phyloP scores from a whole-genome alignment of 53 echinoderm and acorn worm genomes.

The Pentamera pediparva region DNA sequence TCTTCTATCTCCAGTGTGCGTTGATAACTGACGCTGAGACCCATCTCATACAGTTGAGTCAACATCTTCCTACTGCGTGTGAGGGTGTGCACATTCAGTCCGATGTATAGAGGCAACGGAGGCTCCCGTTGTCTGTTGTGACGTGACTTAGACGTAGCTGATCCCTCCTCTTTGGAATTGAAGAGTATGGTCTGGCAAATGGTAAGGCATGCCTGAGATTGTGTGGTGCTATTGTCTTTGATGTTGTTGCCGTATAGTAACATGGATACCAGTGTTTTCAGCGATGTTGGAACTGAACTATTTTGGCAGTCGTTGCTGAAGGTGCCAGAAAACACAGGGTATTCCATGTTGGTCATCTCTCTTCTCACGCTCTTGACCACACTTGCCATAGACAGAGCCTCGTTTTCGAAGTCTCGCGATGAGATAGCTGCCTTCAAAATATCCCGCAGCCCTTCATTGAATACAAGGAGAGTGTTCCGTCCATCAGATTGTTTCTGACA shows the following conservation, averaged over 20 bases:
- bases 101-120: slow-evolving; percentile 41
- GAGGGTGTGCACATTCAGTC: slow-evolving; percentile 32
- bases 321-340: neutral
- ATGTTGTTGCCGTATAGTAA: slow-evolving; percentile 17
- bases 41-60: slow-evolving; percentile 22
- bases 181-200: slow-evolving; percentile 30
- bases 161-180: slow-evolving; percentile 21
- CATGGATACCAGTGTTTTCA: slow-evolving; percentile 23
- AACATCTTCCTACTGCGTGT: slow-evolving; percentile 36
- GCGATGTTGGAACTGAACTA: neutral
- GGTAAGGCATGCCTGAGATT: slow-evolving; percentile 42
- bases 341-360: neutral
- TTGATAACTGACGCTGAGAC: slow-evolving; percentile 28
- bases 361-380: neutral
- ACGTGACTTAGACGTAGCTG: neutral
- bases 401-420: neutral
- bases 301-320: neutral
- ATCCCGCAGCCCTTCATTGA: neutral
- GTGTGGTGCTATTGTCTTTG: neutral
- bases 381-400: neutral
- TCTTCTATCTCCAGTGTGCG: slow-evolving; percentile 29
- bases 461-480: neutral
- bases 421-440: neutral
- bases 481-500: neutral
- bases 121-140: slow-evolving; percentile 38